Percentiles rank a stretch among this genome's conserved stretches.
Evolutionary conservation across 2,113 vertebrate species (phyloP).

Genomic region (Pteropus alecto): DNA sequence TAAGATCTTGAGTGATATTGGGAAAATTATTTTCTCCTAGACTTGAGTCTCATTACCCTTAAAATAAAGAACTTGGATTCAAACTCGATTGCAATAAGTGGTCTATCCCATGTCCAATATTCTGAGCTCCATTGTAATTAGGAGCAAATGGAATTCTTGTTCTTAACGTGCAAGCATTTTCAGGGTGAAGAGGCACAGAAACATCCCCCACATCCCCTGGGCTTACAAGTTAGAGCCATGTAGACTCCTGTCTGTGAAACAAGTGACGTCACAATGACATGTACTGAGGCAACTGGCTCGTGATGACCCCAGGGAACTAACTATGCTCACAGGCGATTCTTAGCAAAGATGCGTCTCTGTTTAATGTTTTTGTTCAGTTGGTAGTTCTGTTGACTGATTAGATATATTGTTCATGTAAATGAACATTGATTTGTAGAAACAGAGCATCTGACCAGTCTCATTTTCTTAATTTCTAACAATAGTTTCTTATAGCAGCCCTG

Average conservation of each 20-base stretch:
- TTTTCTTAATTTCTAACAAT: neutral
- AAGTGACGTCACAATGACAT: too few species aligned
- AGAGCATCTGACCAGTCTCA: neutral
- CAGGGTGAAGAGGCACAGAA: rapidly evolving
- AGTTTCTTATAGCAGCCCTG: neutral
- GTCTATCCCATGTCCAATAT: too few species aligned
- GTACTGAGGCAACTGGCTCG: neutral
- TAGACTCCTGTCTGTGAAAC: neutral
- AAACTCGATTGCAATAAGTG: neutral
- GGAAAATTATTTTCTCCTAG: neutral
- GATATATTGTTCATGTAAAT: neutral
- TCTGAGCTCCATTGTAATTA: neutral
- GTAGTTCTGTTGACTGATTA: neutral
- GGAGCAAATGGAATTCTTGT: neutral
- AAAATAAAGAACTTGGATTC: neutral
- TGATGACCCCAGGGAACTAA: neutral
- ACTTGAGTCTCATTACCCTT: neutral
- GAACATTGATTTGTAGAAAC: neutral
- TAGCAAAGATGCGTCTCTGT: neutral
- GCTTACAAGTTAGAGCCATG: neutral
- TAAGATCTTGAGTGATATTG: neutral
- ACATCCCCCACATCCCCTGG: rapidly evolving
- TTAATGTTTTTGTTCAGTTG: neutral
- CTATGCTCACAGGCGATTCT: neutral
- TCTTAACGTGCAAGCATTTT: neutral